Percentiles rank a stretch among this genome's conserved stretches.
Conservation (phyloP, 2,113 vertebrate genomes). For the Aleadryas rufinucha region DNA sequence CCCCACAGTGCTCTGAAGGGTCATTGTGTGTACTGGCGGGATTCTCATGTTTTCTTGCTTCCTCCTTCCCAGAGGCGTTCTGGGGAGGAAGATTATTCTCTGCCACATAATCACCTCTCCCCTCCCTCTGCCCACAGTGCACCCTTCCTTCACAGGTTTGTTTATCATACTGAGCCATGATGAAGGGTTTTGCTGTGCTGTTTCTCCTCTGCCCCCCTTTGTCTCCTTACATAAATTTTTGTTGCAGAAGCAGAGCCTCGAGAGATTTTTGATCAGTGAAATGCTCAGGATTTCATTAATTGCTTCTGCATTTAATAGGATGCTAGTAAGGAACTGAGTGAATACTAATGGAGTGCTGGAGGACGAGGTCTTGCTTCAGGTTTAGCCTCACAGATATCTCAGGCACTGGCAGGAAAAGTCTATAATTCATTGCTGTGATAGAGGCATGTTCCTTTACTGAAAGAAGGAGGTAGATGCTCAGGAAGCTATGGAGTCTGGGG, state of each 20-base stretch:
- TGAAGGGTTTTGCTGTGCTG: neutral
- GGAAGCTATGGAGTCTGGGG: neutral
- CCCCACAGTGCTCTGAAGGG: neutral
- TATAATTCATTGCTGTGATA: neutral
- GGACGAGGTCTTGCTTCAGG: neutral
- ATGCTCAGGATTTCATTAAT: neutral
- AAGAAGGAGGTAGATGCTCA: neutral
- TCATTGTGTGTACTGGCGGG: neutral
- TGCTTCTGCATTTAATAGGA: constrained; percentile 12
- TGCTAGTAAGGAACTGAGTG: neutral
- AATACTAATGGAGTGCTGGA: neutral
- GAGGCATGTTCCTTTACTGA: neutral
- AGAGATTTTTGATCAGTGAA: constrained; percentile 27
- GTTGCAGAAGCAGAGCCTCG: constrained; percentile 1
- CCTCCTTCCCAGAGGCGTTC: neutral
- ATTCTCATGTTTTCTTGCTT: constrained; percentile 13
- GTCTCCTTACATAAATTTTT: neutral
- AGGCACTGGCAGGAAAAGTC: neutral
- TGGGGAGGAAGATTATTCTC: neutral
- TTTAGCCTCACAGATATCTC: neutral
- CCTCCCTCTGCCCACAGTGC: neutral
- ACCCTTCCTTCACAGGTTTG: neutral
- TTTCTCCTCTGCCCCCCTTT: neutral
- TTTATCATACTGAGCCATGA: neutral
- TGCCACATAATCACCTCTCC: neutral